Conservation (phyloP, 2,797 vertebrate species). For the Hozukius guyotensis region DNA sequence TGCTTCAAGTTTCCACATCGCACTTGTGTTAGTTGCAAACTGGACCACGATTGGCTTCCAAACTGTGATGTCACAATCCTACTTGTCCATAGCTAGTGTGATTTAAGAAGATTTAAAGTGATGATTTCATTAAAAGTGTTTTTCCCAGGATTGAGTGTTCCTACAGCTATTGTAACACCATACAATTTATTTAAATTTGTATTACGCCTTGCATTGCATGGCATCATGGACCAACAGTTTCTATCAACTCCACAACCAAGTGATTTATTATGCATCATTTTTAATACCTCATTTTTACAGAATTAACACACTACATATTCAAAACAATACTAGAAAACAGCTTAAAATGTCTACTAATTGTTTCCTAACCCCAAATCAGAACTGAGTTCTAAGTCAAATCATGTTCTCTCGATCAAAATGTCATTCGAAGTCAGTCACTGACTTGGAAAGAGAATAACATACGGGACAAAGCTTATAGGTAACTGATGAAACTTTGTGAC, state of each 20-base stretch:
- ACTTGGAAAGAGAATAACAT: no score
- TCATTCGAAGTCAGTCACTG: background rate
- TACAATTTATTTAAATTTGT: background rate
- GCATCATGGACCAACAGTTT: background rate
- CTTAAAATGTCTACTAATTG: background rate
- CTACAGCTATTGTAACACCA: background rate
- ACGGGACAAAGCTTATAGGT: background rate
- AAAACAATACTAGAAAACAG: background rate
- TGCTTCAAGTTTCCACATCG: background rate
- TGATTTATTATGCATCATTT: background rate
- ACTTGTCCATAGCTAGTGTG: background rate
- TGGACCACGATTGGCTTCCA: no score
- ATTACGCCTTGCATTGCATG: fast-evolving
- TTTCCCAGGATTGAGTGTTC: background rate
- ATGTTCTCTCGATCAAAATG: background rate
- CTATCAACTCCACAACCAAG: background rate
- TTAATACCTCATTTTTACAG: background rate
- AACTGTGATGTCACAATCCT: background rate
- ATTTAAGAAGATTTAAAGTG: no score
- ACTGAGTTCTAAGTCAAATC: background rate
- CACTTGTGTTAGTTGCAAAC: background rate
- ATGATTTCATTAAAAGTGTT: background rate
- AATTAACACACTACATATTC: background rate
- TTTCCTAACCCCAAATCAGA: background rate
- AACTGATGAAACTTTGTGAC: background rate